A percentile compares a stretch with the other conserved stretches of the same genome.
Conservation (phyloP, 1,140 invertebrate species). For the Dinothrombium tinctorium region DNA sequence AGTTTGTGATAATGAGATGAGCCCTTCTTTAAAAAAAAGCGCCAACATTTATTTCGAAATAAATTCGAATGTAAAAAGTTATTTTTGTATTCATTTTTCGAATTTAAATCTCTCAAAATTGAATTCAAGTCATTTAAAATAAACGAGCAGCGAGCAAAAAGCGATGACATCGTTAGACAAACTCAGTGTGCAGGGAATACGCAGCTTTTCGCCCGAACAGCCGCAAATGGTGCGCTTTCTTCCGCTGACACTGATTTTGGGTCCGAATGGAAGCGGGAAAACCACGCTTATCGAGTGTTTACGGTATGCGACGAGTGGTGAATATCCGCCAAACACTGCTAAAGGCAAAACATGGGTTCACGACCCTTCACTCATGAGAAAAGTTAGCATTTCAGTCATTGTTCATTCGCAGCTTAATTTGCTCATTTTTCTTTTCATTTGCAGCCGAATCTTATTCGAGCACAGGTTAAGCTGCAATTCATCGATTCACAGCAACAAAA, state of each 20-base stretch:
- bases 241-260: slow-evolving; percentile 80
- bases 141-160: too few species aligned
- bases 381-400: not conserved
- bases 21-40: too few species aligned
- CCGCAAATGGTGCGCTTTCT: slow-evolving; percentile 49
- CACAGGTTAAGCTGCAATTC: slow-evolving; percentile 38
- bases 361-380: slow-evolving; percentile 52
- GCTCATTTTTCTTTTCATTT: slow-evolving; percentile 17
- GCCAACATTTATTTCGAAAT: too few species aligned
- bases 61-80: too few species aligned
- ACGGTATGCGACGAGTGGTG: slow-evolving; percentile 69
- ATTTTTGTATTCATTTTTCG: too few species aligned
- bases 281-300: slow-evolving; percentile 88
- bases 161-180: not conserved
- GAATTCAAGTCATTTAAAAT: too few species aligned
- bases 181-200: slow-evolving; percentile 35
- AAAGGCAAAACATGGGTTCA: slow-evolving; percentile 67
- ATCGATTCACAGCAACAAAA: slow-evolving; percentile 32
- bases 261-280: slow-evolving; percentile 97
- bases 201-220: slow-evolving; percentile 62
- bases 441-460: slow-evolving; percentile 26
- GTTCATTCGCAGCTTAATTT: slow-evolving; percentile 4
- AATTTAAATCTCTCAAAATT: too few species aligned
- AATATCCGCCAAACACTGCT: slow-evolving; percentile 55
- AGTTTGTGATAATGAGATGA: too few species aligned